Evolutionary conservation across 2,888 invertebrate genomes (phyloP), one percentile per base, ranked within the genome.

Genomic region (Hartigia nigra): DNA sequence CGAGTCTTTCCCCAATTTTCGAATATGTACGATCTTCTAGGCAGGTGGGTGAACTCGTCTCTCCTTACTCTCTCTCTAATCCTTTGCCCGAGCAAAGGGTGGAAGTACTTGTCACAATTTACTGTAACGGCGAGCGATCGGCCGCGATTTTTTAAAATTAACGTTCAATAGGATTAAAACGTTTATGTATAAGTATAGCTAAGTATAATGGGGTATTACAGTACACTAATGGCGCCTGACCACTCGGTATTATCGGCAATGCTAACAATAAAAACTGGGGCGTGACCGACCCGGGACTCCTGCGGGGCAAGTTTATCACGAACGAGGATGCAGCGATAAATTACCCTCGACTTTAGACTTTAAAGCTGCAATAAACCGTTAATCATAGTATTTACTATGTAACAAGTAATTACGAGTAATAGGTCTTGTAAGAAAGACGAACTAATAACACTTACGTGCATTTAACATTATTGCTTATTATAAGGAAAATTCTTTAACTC

Each of bases 151-250:
- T 55, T 55, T 55, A 14, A 5, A 55, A 23, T 5, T 55, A 55
- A 55, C 23, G 74, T 72, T 74, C n/a, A 36, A 76, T 76, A 79
- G 77, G 83, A 83, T 83, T 83, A 82, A 72, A 72, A 34, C 31
- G 72, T 23, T 34, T 14, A 12, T 80, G 69, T 75, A 81, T 82
- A 55, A 23, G 55, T 55, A 55, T 55, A 55, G 23, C 23, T 23
- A 55, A 55, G 23, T 23, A 55, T 23, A 23, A 23, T 55, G 9
- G 23, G 23, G 55, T 23, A 55, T 23, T 55, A 1, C 55, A 1
- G 55, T 55, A 23, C 55, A 55, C 55, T 55, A 55, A 55, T 55
- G 9, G 55, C 9, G 55, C 9, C 55, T 55, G 55, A 55, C 23
- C 55, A 55, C 1, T 55, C 9, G 55, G 55, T 9, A 23, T 55